These are phyloP conservation scores for Platysteira castanea DNA, from an alignment of 2,113 vertebrate genomes.

Conservation along the genomic window DNA sequence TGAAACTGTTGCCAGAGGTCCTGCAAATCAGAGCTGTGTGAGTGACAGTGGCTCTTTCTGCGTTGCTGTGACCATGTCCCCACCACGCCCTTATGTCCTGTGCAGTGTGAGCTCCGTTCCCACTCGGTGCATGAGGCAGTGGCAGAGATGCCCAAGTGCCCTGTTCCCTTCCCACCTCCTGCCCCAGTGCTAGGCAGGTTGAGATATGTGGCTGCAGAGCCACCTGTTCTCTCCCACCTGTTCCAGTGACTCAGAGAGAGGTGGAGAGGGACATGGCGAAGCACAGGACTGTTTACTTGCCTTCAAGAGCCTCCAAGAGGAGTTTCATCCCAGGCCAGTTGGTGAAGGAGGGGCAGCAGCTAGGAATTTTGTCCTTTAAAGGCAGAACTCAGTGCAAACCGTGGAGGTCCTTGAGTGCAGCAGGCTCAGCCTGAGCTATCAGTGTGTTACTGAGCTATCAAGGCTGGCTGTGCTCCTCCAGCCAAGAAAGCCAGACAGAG, in stretches of 20 bases:
- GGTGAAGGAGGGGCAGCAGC: background rate
- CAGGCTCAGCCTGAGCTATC: fast-evolving
- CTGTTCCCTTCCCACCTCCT: background rate
- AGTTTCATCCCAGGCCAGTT: background rate
- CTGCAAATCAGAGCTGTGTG: background rate
- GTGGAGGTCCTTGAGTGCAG: fast-evolving
- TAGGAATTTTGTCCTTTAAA: slow-evolving; percentile 16
- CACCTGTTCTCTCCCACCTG: background rate
- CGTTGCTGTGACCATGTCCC: background rate
- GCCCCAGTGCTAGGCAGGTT: background rate
- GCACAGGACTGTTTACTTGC: background rate
- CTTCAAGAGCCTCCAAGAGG: background rate
- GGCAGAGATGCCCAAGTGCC: background rate
- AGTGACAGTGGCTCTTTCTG: background rate
- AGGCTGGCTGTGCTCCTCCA: background rate
- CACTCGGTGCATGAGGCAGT: background rate
- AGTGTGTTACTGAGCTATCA: fast-evolving
- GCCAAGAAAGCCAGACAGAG: background rate
- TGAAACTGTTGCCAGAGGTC: fast-evolving
- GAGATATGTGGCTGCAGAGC: background rate
- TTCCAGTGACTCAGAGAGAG: background rate
- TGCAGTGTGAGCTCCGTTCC: background rate
- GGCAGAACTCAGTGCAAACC: background rate
- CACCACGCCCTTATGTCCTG: background rate
- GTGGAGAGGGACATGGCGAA: background rate